Base-by-base conservation (phyloP, 2,888 invertebrate genomes). In the Nephrotoma flavescens region DNA sequence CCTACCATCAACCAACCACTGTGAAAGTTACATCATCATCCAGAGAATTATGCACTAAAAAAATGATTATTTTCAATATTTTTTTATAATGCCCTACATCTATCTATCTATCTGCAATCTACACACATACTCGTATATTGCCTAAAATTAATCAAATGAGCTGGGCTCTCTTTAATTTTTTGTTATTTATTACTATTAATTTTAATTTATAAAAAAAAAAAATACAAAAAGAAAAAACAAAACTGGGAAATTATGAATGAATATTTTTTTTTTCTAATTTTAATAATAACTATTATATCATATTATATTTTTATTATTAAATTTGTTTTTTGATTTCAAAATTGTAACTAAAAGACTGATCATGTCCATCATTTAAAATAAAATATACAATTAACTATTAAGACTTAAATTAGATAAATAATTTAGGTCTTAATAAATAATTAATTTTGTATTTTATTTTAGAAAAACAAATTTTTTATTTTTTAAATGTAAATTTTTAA, bases 311-410 rank as follows among this genome's bases (percentile, higher is more conserved):
- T 52, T 15, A 52, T 52, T 71, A 71, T 31, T 71, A 57, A 57
- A 57, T 9, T 71, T 71, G 31, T 71, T 71, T 71, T 71, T 71
- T 71, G 41, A n/a, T 84, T 84, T 84, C 84, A 85, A 85, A 85
- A 85, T 44, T 85, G 85, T 85, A 85, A 85, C 85, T 85, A 85
- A 85, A 85, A 85, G 85, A 85, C 85, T 85, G 85, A 85, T 85
- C 85, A 85, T 85, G 85, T 85, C 85, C 85, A 85, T 85, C 44
- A 44, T 85, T 44, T 45, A 85, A 85, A 44, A 85, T 5, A 42
- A 85, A 85, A 42, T 42, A 84, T 47, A 47, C n/a, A 42, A 84
- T 15, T 42, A 84, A 42, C n/a, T 84, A 84, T 42, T 42, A 84
- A 41, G n/a, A 42, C 5, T 47, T 12, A 12, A n/a, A 47, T 47